Evolutionary conservation across 2,797 vertebrate genomes (phyloP).

Genomic region (Crocidura indochinensis): DNA sequence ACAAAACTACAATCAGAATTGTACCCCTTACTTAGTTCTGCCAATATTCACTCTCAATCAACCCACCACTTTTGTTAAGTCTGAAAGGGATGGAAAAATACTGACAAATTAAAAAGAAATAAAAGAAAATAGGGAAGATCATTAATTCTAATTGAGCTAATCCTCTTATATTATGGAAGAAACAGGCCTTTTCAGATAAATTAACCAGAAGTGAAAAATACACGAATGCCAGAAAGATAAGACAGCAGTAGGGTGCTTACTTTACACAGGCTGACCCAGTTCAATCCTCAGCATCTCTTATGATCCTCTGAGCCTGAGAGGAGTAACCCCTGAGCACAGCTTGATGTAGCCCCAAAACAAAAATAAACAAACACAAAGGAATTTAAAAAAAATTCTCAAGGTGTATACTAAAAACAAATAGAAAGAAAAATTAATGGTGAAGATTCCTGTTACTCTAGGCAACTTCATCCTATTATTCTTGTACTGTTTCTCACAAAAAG

Average conservation of each 20-base stretch:
- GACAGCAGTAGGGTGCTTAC: too few relatives aligned
- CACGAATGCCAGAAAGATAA: too few relatives aligned
- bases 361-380: too few relatives aligned
- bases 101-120: conserved; percentile 9
- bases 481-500: too few relatives aligned
- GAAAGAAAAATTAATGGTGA: neutral
- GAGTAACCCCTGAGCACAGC: too few relatives aligned
- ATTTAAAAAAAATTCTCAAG: neutral
- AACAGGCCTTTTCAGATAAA: neutral
- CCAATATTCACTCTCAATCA: neutral
- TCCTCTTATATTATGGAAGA: conserved; percentile 37
- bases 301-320: too few relatives aligned
- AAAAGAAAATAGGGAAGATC: neutral
- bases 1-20: neutral
- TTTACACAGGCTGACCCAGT: too few relatives aligned
- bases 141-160: conserved; percentile 69
- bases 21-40: neutral
- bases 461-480: too few relatives aligned
- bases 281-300: too few relatives aligned
- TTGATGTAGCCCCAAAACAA: too few relatives aligned
- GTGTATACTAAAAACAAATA: neutral
- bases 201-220: neutral
- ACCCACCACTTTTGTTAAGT: neutral
- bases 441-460: too few relatives aligned
- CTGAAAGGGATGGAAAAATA: conserved; percentile 53